Evolutionary conservation across 2,888 invertebrate species (phyloP), one percentile per base, ranked within the genome.

Genomic region (Lottia scabra): DNA sequence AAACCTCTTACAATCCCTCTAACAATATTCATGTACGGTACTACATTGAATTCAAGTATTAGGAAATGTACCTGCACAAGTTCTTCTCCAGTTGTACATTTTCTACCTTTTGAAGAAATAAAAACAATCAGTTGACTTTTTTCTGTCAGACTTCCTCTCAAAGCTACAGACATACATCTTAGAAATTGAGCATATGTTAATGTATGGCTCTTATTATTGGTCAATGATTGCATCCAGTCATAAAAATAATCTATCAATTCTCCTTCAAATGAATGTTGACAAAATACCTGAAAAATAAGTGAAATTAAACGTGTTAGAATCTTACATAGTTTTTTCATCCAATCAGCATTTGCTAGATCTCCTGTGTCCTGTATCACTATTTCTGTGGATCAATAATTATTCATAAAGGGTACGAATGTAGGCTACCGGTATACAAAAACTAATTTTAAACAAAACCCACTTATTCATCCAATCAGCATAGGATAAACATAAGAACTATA

Each of bases 61-160:
- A 38, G 8, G 38, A 13, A 19, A 56, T 56, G 8, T 66, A 80
- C 80, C 72, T 76, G 70, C 3, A 77, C 68, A 12, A 80, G 38
- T 38, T 76, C 68, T 46, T 69, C 48, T 19, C 68, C 67, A 13
- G 71, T 69, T 4, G 73, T 75, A 46, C 64, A 27, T 16, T 48
- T 23, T 23, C 64, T 65, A 1, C 68, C 65, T 23, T 70, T 63
- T 30, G 78, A 74, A 23, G 76, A 68, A 13, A 80, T 65, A 23
- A 67, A 68, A 4, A 76, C 19, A 26, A 76, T 70, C 13, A 71
- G 38, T n/a, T 63, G 63, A 15, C 75, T 73, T 26, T 74, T 72
- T 19, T 78, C 77, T 15, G 68, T 27, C 10, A 76, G 23, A 13
- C 63, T 67, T 5, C 80, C 78, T 66, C 77, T 76, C 30, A 80